Conservation (phyloP, 2,113 vertebrate genomes). For the Rhea pennata region DNA sequence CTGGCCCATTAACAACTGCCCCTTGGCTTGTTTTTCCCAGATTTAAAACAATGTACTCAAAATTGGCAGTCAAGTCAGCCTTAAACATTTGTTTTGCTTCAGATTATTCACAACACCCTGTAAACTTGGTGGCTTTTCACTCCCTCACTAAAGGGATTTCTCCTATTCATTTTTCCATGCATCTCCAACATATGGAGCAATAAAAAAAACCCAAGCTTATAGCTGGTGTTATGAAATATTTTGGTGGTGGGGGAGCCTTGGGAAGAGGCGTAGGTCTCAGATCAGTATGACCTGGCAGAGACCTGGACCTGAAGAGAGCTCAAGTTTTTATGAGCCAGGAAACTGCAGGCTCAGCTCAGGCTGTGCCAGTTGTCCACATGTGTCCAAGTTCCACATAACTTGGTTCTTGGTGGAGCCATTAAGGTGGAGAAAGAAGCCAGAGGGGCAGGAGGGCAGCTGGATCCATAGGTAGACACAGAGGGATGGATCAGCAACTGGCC, state of each 20-base stretch:
- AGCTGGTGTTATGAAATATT: neutral
- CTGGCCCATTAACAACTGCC: slow-evolving; percentile 46
- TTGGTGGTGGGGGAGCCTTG: neutral
- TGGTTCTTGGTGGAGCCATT: neutral
- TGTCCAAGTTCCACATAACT: neutral
- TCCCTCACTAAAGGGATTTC: neutral
- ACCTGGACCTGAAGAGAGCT: slow-evolving; percentile 50
- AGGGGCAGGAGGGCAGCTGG: neutral
- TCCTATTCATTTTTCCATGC: neutral
- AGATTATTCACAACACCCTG: slow-evolving; percentile 56
- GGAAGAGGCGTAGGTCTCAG: neutral
- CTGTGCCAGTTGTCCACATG: neutral
- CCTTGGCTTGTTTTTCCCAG: neutral
- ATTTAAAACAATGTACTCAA: neutral
- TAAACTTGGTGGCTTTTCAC: slow-evolving; percentile 41
- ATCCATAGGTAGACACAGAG: neutral
- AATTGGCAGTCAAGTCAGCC: neutral
- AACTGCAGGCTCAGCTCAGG: slow-evolving; percentile 53
- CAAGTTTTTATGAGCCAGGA: slow-evolving; percentile 60
- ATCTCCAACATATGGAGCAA: slow-evolving; percentile 31
- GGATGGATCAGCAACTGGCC: neutral
- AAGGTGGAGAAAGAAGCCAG: neutral
- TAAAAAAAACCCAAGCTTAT: neutral
- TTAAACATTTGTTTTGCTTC: slow-evolving; percentile 56
- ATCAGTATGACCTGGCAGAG: neutral